phyloP scores from a whole-genome alignment of 1,140 invertebrate genomes.

The Ceratina japonica region DNA sequence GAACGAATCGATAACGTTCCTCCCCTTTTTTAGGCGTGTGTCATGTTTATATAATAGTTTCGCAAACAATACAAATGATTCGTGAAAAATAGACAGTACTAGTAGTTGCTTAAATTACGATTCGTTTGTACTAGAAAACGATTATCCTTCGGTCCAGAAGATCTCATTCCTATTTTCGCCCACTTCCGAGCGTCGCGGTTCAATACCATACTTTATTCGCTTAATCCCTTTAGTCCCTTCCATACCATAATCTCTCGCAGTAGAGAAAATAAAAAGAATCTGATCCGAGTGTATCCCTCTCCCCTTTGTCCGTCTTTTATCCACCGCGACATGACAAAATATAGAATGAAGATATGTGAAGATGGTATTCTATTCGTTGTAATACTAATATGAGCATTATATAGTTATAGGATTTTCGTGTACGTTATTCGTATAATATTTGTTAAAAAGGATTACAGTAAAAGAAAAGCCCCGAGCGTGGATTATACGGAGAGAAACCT shows the following conservation, averaged over 20 bases:
- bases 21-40: constrained; percentile 26
- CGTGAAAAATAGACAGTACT: constrained; percentile 46
- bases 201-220: constrained; percentile 21
- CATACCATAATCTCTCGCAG: constrained; percentile 28
- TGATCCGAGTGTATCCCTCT: constrained; percentile 25
- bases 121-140: constrained; percentile 61
- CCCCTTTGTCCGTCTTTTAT: not conserved
- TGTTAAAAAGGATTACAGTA: constrained; percentile 74
- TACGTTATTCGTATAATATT: constrained; percentile 70
- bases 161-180: too few species aligned
- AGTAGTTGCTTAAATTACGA: constrained; percentile 55
- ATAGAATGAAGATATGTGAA: constrained; percentile 59
- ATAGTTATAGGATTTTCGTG: constrained; percentile 72
- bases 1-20: constrained; percentile 10
- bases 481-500: constrained; percentile 64
- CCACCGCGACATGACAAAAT: constrained; percentile 40
- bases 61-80: constrained; percentile 42
- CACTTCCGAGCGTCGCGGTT: constrained; percentile 8
- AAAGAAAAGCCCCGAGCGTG: constrained; percentile 65
- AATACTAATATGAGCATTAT: constrained; percentile 79
- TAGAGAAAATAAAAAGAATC: constrained; percentile 46
- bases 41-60: constrained; percentile 19
- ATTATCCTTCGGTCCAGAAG: constrained; percentile 28
- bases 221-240: constrained; percentile 45
- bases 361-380: constrained; percentile 77